A percentile compares a stretch with the other conserved stretches of the same genome.
These are phyloP conservation scores for Epinephelus lanceolatus DNA, from an alignment of 2,113 vertebrate species.

Conservation along the genomic window DNA sequence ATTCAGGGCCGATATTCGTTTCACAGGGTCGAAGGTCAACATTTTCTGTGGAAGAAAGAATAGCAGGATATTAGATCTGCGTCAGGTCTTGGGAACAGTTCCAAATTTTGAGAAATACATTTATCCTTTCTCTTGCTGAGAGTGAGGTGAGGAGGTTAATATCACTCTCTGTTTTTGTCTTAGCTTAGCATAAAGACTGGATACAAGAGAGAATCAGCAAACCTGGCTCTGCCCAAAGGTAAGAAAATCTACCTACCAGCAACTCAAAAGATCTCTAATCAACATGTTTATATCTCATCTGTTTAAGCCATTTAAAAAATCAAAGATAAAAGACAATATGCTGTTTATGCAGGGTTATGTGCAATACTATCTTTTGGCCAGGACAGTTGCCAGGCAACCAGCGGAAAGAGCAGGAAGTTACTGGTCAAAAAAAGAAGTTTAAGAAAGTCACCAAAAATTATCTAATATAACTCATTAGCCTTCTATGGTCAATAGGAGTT, in stretches of 20 bases:
- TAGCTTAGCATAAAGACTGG: constrained; percentile 10
- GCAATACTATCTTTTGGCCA: not conserved
- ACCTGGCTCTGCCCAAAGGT: not conserved
- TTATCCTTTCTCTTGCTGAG: not conserved
- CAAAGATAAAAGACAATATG: not conserved
- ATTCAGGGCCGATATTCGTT: constrained; percentile 88
- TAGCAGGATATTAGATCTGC: constrained; percentile 4
- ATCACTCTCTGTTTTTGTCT: not conserved
- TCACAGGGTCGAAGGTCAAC: constrained; percentile 90
- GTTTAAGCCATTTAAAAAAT: not conserved
- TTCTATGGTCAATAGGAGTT: too few relatives aligned
- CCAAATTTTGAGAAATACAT: not conserved
- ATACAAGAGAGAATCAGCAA: not conserved
- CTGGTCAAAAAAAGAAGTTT: not conserved
- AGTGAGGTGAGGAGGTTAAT: not conserved
- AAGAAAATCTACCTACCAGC: not conserved
- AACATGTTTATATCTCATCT: not conserved
- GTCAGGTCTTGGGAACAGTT: not conserved
- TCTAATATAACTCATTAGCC: too few relatives aligned
- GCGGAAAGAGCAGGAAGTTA: constrained; percentile 5
- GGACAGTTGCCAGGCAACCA: constrained; percentile 53
- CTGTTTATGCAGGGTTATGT: not conserved
- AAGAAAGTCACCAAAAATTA: not conserved
- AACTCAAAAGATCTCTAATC: not conserved
- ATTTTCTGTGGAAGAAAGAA: constrained; percentile 84